Base-by-base conservation (phyloP, 2,888 invertebrate species). In the Plusia festucae region DNA sequence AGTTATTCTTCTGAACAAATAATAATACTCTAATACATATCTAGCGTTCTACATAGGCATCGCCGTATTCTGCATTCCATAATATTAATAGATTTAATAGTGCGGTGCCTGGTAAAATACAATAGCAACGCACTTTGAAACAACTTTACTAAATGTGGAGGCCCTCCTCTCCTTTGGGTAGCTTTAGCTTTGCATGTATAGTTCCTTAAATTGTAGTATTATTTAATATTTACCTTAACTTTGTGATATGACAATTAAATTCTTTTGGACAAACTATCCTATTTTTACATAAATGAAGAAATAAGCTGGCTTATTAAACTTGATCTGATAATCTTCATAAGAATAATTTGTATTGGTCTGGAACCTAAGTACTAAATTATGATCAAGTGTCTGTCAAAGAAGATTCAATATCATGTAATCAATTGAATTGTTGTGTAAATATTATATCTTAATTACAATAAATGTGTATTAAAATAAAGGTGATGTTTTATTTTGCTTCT, bases 121-220 rank as follows among this genome's bases (percentile, higher is more conserved):
- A 51, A 57, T 68, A 76, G 73, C 76, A 72, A 76, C 16, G 24
- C 34, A 16, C 58, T n/a, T 44, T n/a, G 20, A 6, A 20, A 15
- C 4, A 53, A 55, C 13, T 57, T 60, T 58, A 18, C 8, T 24
- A 60, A 57, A 51, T 46, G 8, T 20, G 20, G 15, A 76, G 62
- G 70, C 58, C 34, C 53, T 13, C 34, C 16, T 51, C 30, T 7
- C 8, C 30, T 22, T 9, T 8, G 13, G 34, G 9, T 22, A 13
- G 46, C 59, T 15, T 0, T 60, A 52, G 24, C 6, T 68, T 9
- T 24, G 30, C 61, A 44, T 46, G 51, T 40, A 20, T 74, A 70
- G 70, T 74, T 75, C 75, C 73, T 70, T 73, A 60, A 61, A 24
- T 34, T 18, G 27, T 73, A 60, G 30, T 72, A 64, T 56, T 69